phyloP scores from a whole-genome alignment of 2,797 vertebrate species.

The Galago senegalensis region DNA sequence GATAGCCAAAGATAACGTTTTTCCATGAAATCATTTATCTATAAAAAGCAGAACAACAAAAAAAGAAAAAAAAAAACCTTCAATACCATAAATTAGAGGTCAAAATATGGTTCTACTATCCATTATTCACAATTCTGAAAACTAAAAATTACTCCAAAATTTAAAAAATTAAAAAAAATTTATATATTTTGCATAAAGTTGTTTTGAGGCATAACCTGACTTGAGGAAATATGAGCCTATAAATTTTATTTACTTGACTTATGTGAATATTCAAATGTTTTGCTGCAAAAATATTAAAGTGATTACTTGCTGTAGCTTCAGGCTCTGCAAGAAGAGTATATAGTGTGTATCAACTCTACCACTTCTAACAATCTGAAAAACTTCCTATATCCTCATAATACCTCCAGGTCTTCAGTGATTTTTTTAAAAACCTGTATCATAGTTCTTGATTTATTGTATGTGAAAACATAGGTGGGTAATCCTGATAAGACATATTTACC shows the following conservation, averaged over 20 bases:
- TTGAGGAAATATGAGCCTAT: not conserved
- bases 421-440: not conserved
- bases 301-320: not conserved
- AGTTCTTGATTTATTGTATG: not conserved
- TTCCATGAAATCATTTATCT: constrained; percentile 34
- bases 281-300: not conserved
- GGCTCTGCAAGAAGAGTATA: not conserved
- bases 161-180: not conserved
- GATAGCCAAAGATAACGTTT: not conserved
- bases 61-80: not conserved
- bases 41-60: not conserved
- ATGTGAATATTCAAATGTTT: not conserved
- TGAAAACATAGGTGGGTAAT: not conserved
- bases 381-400: not conserved
- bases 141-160: not conserved
- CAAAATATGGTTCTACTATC: not conserved
- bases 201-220: not conserved
- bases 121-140: not conserved
- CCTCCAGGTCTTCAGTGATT: not conserved
- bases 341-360: fast-evolving
- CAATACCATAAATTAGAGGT: not conserved
- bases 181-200: not conserved
- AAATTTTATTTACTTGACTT: not conserved
- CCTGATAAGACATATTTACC: not conserved
- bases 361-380: not conserved